Conservation (phyloP, 2,113 vertebrate genomes). For the Emydocephalus ijimae region DNA sequence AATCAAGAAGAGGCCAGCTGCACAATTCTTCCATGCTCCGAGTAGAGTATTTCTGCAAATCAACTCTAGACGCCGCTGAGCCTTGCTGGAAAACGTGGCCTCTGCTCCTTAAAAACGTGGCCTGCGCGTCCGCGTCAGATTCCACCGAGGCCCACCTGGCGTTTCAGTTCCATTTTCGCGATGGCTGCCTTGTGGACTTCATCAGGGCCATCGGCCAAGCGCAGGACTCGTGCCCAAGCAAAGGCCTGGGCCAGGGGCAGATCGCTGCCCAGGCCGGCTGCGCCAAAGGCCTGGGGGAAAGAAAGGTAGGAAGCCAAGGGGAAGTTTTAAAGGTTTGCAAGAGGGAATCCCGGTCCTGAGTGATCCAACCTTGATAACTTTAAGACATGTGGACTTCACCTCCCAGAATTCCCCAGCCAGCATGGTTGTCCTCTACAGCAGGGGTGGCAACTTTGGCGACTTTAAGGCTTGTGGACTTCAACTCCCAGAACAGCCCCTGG, state of each 20-base stretch:
- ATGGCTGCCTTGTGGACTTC: slow-evolving; percentile 41
- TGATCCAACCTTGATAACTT: too few relatives aligned
- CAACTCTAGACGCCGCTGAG: not conserved
- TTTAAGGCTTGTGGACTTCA: not conserved
- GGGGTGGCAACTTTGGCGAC: too few relatives aligned
- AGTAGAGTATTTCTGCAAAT: not conserved
- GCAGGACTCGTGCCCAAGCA: slow-evolving; percentile 47
- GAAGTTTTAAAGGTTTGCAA: not conserved
- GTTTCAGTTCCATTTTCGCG: slow-evolving; percentile 61
- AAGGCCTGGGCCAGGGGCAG: slow-evolving; percentile 59
- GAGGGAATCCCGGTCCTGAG: not conserved
- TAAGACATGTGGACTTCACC: too few relatives aligned
- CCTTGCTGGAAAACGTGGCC: not conserved
- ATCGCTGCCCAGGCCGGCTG: slow-evolving; percentile 53
- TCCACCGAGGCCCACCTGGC: not conserved
- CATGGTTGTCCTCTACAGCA: too few relatives aligned
- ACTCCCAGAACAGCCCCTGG: not conserved
- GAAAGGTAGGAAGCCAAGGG: not conserved
- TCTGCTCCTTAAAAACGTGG: too few relatives aligned
- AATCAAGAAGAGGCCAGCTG: not conserved
- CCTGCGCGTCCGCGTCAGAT: too few relatives aligned
- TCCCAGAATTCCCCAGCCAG: too few relatives aligned
- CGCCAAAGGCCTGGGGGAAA: slow-evolving; percentile 65
- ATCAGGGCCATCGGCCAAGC: slow-evolving; percentile 52
- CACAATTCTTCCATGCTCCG: not conserved